Evolutionary conservation across 2,888 invertebrate species (phyloP).

Genomic region (Luperina nickerlii): DNA sequence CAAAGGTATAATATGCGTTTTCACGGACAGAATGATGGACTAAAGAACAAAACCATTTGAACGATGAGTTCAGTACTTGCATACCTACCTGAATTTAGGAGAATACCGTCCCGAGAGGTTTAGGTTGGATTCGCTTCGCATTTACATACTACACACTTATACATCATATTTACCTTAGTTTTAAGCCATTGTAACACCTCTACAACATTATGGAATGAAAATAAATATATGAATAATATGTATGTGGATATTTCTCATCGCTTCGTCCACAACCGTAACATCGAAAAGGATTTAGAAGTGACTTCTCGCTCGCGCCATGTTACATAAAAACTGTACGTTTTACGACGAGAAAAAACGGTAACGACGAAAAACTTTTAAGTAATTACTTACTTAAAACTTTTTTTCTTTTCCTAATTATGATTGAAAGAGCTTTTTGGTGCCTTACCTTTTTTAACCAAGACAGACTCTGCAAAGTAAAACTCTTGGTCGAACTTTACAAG

Average conservation of each 20-base stretch:
- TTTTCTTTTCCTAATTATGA: conserved; percentile 54
- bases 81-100: conserved; percentile 48
- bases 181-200: too few relatives aligned
- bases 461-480: not conserved
- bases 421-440: conserved; percentile 30
- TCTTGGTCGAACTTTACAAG: not conserved
- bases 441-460: conserved; percentile 26
- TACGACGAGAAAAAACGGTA: conserved; percentile 32
- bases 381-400: conserved; percentile 50
- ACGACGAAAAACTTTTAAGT: conserved; percentile 43
- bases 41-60: conserved; percentile 57
- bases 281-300: conserved; percentile 47
- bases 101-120: conserved; percentile 37
- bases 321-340: conserved; percentile 14
- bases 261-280: conserved; percentile 15
- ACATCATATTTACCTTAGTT: conserved; percentile 33
- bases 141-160: conserved; percentile 53
- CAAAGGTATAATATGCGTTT: conserved; percentile 59
- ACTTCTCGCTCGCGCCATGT: conserved; percentile 24
- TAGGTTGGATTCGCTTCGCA: conserved; percentile 42
- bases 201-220: too few relatives aligned
- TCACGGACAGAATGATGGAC: conserved; percentile 35
- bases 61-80: conserved; percentile 45
- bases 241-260: conserved; percentile 21
- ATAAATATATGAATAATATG: too few relatives aligned